Percentiles rank a stretch among this genome's conserved stretches.
phyloP scores from a whole-genome alignment of 2,113 vertebrate species.

The Hyaena hyaena region DNA sequence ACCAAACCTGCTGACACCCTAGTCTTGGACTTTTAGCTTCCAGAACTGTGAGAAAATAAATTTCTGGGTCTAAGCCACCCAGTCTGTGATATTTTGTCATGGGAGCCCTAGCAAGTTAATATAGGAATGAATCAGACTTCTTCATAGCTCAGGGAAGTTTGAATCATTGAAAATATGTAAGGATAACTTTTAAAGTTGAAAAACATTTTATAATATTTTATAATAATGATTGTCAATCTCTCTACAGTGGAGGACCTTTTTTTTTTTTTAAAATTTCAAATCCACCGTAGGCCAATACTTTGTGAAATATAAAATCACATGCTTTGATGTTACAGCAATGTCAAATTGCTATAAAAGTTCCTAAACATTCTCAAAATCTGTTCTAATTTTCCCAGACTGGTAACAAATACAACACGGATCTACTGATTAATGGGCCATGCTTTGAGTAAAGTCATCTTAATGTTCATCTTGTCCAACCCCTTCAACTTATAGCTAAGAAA shows the following conservation, averaged over 20 bases:
- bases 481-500: slow-evolving; percentile 12
- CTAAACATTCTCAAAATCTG: neutral
- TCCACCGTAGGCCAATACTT: neutral
- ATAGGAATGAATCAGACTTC: neutral
- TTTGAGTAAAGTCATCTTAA: neutral
- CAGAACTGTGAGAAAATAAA: neutral
- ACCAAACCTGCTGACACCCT: rapidly evolving
- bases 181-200: neutral
- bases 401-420: neutral
- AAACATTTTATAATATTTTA: neutral
- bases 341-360: neutral
- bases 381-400: neutral
- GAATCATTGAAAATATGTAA: neutral
- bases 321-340: neutral
- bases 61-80: neutral
- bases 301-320: neutral
- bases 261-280: neutral
- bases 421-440: neutral
- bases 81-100: neutral
- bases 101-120: neutral
- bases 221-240: neutral
- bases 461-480: neutral
- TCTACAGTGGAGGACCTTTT: neutral
- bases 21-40: neutral
- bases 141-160: neutral